Evolutionary conservation across 2,797 vertebrate genomes (phyloP).

Genomic region (Chloroceryle inda): DNA sequence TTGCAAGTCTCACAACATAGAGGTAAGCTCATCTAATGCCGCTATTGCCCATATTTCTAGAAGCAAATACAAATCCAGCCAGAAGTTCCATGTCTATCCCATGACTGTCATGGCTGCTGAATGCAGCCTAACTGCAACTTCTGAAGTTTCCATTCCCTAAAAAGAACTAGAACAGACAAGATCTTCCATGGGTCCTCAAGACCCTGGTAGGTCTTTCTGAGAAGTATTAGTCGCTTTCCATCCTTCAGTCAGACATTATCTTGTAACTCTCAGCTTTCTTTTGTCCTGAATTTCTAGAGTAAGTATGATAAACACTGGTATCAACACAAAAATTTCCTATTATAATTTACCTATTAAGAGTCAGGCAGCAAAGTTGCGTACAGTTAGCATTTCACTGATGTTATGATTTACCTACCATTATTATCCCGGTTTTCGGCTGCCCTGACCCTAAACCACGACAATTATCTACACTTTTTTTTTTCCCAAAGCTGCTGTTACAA

Average conservation of each 20-base stretch:
- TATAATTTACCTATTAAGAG: not conserved
- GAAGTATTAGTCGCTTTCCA: not conserved
- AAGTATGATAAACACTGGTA: not conserved
- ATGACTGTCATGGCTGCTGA: not conserved
- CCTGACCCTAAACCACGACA: too few species aligned
- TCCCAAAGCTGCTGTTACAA: not conserved
- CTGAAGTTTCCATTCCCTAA: not conserved
- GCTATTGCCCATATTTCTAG: not conserved
- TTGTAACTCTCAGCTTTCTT: not conserved
- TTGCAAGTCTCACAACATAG: not conserved
- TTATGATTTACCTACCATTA: not conserved
- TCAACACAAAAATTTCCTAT: not conserved
- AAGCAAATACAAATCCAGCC: not conserved
- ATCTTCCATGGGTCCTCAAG: fast-evolving
- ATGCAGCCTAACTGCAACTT: not conserved
- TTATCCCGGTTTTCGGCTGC: too few species aligned
- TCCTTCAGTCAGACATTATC: not conserved
- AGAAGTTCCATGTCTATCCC: not conserved
- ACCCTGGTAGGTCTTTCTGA: not conserved
- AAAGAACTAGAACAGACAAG: fast-evolving
- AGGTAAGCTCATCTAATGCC: not conserved
- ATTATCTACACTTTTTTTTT: not conserved
- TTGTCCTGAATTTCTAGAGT: not conserved
- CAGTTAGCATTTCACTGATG: not conserved
- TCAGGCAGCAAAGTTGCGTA: not conserved